phyloP scores from a whole-genome alignment of 1,140 invertebrate genomes.

The Aporrectodea caliginosa region DNA sequence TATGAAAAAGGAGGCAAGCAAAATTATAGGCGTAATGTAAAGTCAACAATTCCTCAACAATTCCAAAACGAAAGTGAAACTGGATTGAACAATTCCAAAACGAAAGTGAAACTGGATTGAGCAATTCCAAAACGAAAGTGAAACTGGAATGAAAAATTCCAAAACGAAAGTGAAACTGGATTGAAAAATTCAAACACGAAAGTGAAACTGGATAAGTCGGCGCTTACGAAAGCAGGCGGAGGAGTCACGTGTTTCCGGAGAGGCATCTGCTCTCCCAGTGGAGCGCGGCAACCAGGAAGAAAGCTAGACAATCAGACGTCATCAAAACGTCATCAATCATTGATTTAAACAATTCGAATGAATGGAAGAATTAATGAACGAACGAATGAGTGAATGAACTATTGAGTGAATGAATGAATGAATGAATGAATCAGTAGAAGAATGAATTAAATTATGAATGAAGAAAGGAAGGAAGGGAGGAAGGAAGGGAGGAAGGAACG shows the following conservation, averaged over 20 bases:
- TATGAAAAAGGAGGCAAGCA: no score
- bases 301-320: not conserved
- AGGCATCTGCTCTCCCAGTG: not conserved
- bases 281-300: not conserved
- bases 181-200: not conserved
- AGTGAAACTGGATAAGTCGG: not conserved
- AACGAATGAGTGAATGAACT: no score
- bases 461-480: not conserved
- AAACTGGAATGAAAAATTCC: not conserved
- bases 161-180: not conserved
- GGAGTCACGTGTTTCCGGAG: not conserved
- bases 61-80: no score
- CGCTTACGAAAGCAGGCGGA: not conserved
- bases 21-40: no score
- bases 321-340: no score
- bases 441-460: conserved; percentile 4
- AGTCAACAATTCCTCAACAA: not conserved
- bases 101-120: no score
- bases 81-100: no score
- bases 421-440: not conserved
- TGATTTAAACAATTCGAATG: no score
- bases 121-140: not conserved
- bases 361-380: no score
- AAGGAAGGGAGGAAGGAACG: not conserved
- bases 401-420: not conserved